phyloP scores from a whole-genome alignment of 2,888 invertebrate genomes.

The Monoplex corrugatus region DNA sequence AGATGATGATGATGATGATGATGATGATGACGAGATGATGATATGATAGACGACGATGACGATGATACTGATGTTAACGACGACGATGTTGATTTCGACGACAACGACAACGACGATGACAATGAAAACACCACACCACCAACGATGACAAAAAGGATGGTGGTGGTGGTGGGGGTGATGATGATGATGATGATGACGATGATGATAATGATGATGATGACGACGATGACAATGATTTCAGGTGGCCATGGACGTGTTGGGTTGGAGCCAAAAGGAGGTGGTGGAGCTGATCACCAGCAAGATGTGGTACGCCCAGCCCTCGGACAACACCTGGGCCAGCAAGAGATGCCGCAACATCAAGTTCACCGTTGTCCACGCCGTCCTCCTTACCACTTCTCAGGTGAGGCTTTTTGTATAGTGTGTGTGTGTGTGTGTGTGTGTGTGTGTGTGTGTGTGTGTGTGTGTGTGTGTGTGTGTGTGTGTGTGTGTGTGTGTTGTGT shows the following conservation, averaged over 20 bases:
- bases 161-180: too few species aligned
- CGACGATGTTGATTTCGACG: too few species aligned
- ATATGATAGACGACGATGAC: too few species aligned
- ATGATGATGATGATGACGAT: too few species aligned
- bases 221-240: constrained; percentile 69
- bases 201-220: background rate
- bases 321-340: constrained; percentile 88
- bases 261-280: constrained; percentile 92
- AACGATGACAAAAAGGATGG: too few species aligned
- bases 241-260: constrained; percentile 95
- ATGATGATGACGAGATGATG: too few species aligned
- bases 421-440: background rate
- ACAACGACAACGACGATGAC: too few species aligned
- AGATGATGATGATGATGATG: too few species aligned
- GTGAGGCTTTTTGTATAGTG: constrained; percentile 82
- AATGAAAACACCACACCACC: too few species aligned
- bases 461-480: too few species aligned
- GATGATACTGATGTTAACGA: too few species aligned
- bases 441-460: background rate
- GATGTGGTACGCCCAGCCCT: constrained; percentile 91
- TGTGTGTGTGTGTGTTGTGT: too few species aligned
- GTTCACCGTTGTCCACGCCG: constrained; percentile 92
- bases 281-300: constrained; percentile 95
- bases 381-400: constrained; percentile 95
- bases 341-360: constrained; percentile 77